Evolutionary conservation across 1,140 invertebrate species (phyloP), one percentile per base, ranked within the genome.

Genomic region (Cherax quadricarinatus): DNA sequence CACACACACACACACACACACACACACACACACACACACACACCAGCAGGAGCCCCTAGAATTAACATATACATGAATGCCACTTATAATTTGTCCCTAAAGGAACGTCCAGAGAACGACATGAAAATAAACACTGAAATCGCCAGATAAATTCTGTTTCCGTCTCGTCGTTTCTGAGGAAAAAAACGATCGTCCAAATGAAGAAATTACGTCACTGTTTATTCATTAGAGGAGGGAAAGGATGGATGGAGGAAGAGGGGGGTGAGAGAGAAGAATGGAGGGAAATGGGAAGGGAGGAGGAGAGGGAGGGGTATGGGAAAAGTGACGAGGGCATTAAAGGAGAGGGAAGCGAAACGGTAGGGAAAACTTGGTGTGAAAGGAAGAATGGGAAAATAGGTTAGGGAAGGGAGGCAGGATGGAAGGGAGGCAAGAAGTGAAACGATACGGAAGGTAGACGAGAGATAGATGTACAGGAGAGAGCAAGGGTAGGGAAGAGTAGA

Each of bases 181-280:
- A 41, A 70, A 14, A 70, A 70, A 70, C 66, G 1, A 70, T 3
- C 14, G 18, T 6, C 14, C 21, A 70, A 18, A 70, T 18, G 70
- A 62, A 85, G 60, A 48, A 70, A 85, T 85, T 85, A 62, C 83
- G 21, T 85, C 83, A 85, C 41, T 85, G 53, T 85, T 85, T 70
- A 85, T 14, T 85, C 83, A 89, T 57, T 9, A 57, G 9, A 14
- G 9, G 53, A 57, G 53, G 53, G 53, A 10, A 10, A 1, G 53
- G 53, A 14, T 57, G 9, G 0, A 5, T 9, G 9, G 53, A 57
- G 9, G 9, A 10, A 57, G 53, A 5, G 53, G 53, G 53, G 30
- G 30, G 30, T n/a, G n/a, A 14, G 53, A 57, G 0, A 57, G 53
- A 57, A 14, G 14, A 57, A 14, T 10, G 9, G 53, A 10, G 53